These are phyloP conservation scores for Conomelus anceps DNA, from an alignment of 2,888 invertebrate genomes.

Conservation along the genomic window DNA sequence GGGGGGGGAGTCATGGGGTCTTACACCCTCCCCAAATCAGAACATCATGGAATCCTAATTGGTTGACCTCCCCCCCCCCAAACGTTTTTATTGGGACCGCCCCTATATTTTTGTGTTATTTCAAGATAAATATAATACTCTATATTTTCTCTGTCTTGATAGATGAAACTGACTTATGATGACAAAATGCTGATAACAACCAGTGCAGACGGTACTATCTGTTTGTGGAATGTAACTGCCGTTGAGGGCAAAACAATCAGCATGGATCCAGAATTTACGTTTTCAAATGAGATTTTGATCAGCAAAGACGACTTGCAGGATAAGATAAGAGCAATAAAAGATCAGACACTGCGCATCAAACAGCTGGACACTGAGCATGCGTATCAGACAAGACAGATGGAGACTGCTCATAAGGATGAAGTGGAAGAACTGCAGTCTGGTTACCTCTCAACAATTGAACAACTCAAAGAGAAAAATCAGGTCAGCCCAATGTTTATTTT, in stretches of 20 bases:
- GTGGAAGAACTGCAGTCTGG: constrained; percentile 74
- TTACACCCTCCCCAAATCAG: too few relatives aligned
- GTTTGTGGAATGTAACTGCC: constrained; percentile 76
- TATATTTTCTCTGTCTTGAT: constrained; percentile 22
- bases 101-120: not conserved
- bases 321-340: constrained; percentile 61
- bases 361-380: constrained; percentile 83
- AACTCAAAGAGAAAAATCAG: constrained; percentile 63
- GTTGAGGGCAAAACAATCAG: constrained; percentile 60
- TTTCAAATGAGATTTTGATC: constrained; percentile 56
- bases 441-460: constrained; percentile 74
- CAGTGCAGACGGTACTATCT: constrained; percentile 69
- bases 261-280: constrained; percentile 65
- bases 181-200: constrained; percentile 70
- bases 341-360: constrained; percentile 63
- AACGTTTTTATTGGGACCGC: too few relatives aligned
- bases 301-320: constrained; percentile 59
- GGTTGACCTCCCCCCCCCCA: too few relatives aligned
- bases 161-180: constrained; percentile 67
- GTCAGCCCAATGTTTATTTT: constrained; percentile 37
- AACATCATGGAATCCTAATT: too few relatives aligned
- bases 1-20: too few relatives aligned
- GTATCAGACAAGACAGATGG: constrained; percentile 74
- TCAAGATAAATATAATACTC: not conserved
- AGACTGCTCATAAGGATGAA: constrained; percentile 71